These are phyloP conservation scores for Turnix velox DNA, from an alignment of 2,113 vertebrate genomes.

Conservation along the genomic window DNA sequence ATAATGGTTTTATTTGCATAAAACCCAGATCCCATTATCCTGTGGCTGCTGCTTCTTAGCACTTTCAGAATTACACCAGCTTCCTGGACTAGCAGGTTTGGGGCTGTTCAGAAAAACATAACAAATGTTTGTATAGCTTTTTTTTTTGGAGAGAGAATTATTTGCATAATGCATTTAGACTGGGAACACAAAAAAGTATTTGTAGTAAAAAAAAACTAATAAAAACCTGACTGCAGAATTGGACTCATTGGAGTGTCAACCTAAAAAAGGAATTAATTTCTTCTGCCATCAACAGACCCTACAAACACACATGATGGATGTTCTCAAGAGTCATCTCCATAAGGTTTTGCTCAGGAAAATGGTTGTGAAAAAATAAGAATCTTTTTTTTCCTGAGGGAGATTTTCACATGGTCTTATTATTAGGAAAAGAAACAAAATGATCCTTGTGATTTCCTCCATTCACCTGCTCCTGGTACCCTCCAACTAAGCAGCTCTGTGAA, in stretches of 20 bases:
- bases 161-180: constrained; percentile 40
- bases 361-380: neutral
- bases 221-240: neutral
- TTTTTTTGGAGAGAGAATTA: constrained; percentile 28
- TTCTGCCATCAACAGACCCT: neutral
- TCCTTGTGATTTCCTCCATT: neutral
- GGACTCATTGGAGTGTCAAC: neutral
- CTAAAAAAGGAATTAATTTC: neutral
- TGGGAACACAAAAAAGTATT: neutral
- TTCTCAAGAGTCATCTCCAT: neutral
- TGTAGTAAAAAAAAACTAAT: neutral
- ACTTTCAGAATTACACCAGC: constrained; percentile 29
- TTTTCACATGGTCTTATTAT: neutral
- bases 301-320: neutral
- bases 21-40: constrained; percentile 54
- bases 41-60: constrained; percentile 38
- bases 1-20: constrained; percentile 63
- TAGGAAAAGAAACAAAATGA: neutral
- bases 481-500: neutral
- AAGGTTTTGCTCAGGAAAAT: neutral
- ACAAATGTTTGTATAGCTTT: constrained; percentile 52
- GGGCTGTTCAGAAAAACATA: neutral
- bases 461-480: neutral
- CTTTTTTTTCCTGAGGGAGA: neutral
- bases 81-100: constrained; percentile 18